Base-by-base conservation (phyloP, 2,797 vertebrate genomes). In the Thalassophryne amazonica region DNA sequence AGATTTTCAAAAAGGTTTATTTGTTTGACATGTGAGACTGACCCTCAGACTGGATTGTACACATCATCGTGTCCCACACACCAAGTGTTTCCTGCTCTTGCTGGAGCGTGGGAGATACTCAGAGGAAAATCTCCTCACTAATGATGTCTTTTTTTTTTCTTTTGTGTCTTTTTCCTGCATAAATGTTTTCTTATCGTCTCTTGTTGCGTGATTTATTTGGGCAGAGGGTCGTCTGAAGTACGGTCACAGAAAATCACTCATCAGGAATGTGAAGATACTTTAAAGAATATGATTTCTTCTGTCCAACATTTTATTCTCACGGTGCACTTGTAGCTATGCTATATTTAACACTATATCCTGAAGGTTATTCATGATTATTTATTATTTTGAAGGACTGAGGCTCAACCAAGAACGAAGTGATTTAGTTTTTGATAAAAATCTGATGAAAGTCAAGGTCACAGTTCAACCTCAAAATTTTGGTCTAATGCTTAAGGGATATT, bases 191-290 rank as follows among this genome's bases (percentile, higher is more conserved):
- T 62, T 59, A 22, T 73, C 12, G 58, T 55, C 24, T 51, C 8
- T 65, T 50, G 50, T 11, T 13, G 4, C 10, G 11, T 37, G 53
- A 67, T 64, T 66, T 75, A 70, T 84, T 73, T 75, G 29, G 43
- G 32, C 18, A 16, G 28, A 43, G 38, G 31, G 79, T 83, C 69
- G 79, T 83, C 69, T 64, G 7, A 80, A 42, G 57, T 27, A 42
- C 63, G 54, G 2, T 28, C 33, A 52, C 53, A 13, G 10, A 34
- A 35, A 25, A 38, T 52, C 58, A 63, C 37, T 40, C 51, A 51
- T 47, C 47, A 24, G 45, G 45, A 20, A 33, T 4, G 24, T 24
- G 37, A 10, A 33, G 36, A 60, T 16, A 7, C 37, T 20, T 51
- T 51, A 45, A 52, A 56, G 51, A 31, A 31, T 0, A 19, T 47